Evolutionary conservation across 2,797 vertebrate species (phyloP), one percentile per base, ranked within the genome.

Genomic region (Salarias fasciatus): DNA sequence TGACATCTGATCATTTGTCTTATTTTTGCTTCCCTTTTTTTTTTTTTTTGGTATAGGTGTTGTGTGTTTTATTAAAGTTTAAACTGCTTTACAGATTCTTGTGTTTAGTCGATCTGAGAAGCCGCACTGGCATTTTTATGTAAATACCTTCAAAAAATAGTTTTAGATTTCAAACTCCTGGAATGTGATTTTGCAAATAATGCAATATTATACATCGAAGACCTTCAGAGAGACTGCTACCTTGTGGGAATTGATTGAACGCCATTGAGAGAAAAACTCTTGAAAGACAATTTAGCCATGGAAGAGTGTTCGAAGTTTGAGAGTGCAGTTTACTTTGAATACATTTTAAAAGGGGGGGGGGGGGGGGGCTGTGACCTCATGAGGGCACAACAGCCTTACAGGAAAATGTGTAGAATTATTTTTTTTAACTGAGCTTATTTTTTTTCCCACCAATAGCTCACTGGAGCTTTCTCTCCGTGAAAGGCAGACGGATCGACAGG

Each of bases 401-500:
- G 38, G 43, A 53, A 55, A 13, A 49, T 14, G 18, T 24, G 1
- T 3, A 8, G 28, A 18, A 30, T 54, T 54, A n/a, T 33, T 35
- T 2, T 33, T 29, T 46, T n/a, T 43, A 75, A 62, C 31, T n/a
- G 3, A 54, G 63, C 0, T 46, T n/a, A n/a, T n/a, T n/a, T n/a
- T n/a, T 41, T 62, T 43, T 46, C 49, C n/a, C 18, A 24, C 18
- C 18, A 24, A 37, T 48, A 63, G 48, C 42, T 56, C 11, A 1
- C 43, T 40, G 40, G 3, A 11, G 11, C 18, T 28, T 37, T 54
- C 43, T 57, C 47, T 15, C 38, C 31, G 64, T 43, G 44, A 47
- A 53, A 64, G 49, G 63, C 67, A 69, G 60, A 77, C 72, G 51
- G 45, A 71, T 67, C 9, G 59, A 41, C 53, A 75, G 33, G 53